These are phyloP conservation scores for Hydrolagus affinis DNA, from an alignment of 2,113 vertebrate genomes.

Conservation along the genomic window DNA sequence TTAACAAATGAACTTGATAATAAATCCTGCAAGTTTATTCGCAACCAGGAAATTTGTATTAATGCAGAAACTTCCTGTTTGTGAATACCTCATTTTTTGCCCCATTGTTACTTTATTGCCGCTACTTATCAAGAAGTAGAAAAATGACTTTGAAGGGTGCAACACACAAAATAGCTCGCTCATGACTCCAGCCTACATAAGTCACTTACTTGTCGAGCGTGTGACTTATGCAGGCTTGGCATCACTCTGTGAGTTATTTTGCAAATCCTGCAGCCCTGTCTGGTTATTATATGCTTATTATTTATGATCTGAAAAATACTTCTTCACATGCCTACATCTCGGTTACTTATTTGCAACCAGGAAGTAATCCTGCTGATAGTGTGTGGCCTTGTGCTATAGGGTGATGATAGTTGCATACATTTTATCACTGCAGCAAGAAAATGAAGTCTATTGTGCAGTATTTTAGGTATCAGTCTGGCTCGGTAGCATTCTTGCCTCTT, in stretches of 20 bases:
- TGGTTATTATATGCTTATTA: background rate
- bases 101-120: background rate
- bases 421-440: background rate
- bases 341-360: background rate
- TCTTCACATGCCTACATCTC: background rate
- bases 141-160: conserved; percentile 8
- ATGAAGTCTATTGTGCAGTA: background rate
- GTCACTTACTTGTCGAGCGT: background rate
- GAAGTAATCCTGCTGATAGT: background rate
- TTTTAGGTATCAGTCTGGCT: no score
- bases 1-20: no score
- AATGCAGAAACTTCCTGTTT: no score
- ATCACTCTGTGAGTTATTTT: background rate
- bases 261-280: background rate
- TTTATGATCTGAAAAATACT: background rate
- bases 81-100: no score
- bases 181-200: background rate
- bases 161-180: background rate
- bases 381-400: background rate
- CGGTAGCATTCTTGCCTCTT: no score
- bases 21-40: no score
- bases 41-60: no score
- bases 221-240: background rate
- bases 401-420: background rate
- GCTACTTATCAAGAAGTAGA: background rate